These are phyloP conservation scores for Camponotus pennsylvanicus DNA, from an alignment of 1,140 invertebrate species.

Conservation along the genomic window DNA sequence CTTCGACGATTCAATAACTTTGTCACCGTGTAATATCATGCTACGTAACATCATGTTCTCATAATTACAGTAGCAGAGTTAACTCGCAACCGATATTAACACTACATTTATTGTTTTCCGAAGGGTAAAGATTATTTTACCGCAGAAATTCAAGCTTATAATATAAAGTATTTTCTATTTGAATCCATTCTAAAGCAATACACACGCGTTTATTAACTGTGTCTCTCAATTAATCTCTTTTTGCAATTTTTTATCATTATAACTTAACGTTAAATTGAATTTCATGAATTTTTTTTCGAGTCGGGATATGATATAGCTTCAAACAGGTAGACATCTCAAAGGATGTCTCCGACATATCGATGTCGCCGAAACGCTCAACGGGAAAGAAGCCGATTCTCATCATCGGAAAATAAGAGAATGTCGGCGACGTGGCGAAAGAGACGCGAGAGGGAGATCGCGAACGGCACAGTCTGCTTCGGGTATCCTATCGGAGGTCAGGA, in stretches of 20 bases:
- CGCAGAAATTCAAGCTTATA: background rate
- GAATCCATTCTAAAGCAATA: background rate
- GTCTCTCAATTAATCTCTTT: background rate
- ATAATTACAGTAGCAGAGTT: conserved; percentile 38
- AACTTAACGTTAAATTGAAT: conserved; percentile 10
- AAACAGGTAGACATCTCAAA: conserved; percentile 51
- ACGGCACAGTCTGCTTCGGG: conserved; percentile 59
- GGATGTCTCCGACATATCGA: conserved; percentile 50
- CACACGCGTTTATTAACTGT: background rate
- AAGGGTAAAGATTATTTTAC: background rate
- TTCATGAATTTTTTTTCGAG: background rate
- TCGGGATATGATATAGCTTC: conserved; percentile 16
- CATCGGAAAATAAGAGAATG: conserved; percentile 61
- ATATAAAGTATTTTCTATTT: background rate
- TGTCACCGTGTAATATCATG: conserved; percentile 50
- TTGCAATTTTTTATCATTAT: background rate
- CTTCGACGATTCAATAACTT: conserved; percentile 63
- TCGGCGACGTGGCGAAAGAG: conserved; percentile 33
- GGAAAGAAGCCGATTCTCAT: conserved; percentile 62
- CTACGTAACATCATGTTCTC: conserved; percentile 18
- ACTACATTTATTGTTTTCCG: background rate
- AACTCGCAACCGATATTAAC: conserved; percentile 42
- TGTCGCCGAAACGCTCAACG: conserved; percentile 23
- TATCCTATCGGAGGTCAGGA: conserved; percentile 74
- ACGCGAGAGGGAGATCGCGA: conserved; percentile 22